phyloP scores from a whole-genome alignment of 2,888 invertebrate genomes.

The Elegia similella region DNA sequence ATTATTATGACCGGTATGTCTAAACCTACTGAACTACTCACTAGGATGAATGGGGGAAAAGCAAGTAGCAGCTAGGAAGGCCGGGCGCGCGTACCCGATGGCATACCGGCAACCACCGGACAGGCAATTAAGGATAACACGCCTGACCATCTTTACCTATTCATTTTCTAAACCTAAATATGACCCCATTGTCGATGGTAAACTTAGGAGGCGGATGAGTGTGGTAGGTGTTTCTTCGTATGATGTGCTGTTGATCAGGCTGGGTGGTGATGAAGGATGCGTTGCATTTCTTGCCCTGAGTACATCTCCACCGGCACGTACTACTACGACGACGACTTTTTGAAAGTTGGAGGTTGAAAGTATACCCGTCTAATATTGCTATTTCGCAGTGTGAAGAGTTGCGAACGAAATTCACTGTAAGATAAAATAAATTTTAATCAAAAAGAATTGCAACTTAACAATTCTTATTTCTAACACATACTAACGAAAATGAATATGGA shows the following conservation, averaged over 20 bases:
- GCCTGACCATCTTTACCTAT: too few species aligned
- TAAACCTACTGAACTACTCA: too few species aligned
- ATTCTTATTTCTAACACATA: too few species aligned
- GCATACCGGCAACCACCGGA: too few species aligned
- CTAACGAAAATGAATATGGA: conserved; percentile 26
- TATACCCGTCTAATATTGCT: neutral
- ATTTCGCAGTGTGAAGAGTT: neutral
- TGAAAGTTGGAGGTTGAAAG: neutral
- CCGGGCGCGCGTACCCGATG: too few species aligned
- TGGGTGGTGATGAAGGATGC: neutral
- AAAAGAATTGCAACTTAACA: neutral
- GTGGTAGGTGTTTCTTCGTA: neutral
- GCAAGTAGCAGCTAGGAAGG: too few species aligned
- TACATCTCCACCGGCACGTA: neutral
- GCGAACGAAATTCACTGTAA: neutral
- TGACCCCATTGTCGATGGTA: neutral
- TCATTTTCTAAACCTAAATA: too few species aligned
- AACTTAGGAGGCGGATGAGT: neutral
- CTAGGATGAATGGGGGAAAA: too few species aligned
- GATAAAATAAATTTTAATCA: neutral
- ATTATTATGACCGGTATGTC: too few species aligned
- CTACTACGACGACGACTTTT: neutral
- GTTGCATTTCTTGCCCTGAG: neutral
- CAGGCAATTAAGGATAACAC: too few species aligned
- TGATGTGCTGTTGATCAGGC: neutral